Conservation (phyloP, 2,888 invertebrate species). For the Terebella lapidaria region DNA sequence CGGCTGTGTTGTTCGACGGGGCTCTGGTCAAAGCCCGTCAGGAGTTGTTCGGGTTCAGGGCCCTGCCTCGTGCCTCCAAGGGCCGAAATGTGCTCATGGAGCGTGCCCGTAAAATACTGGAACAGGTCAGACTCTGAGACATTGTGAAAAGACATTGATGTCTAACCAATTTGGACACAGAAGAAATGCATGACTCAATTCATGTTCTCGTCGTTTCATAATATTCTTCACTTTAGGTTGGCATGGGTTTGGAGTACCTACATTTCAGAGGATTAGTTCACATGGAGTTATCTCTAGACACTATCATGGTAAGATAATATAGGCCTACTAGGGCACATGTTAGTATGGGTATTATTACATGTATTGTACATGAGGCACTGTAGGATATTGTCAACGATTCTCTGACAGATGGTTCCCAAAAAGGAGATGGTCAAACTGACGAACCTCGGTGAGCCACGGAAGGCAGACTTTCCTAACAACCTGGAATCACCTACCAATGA, state of each 20-base stretch:
- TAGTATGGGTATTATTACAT: too few relatives aligned
- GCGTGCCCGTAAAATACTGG: slow-evolving; percentile 13
- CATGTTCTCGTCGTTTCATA: too few relatives aligned
- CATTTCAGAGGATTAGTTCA: slow-evolving; percentile 39
- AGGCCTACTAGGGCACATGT: too few relatives aligned
- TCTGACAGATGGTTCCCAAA: slow-evolving; percentile 7
- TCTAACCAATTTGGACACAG: too few relatives aligned
- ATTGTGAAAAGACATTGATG: background rate
- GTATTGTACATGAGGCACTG: too few relatives aligned
- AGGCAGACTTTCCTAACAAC: slow-evolving; percentile 19
- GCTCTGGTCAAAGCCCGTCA: slow-evolving; percentile 12
- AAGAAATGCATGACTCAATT: too few relatives aligned
- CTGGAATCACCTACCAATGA: slow-evolving; percentile 22
- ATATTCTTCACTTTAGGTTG: slow-evolving; percentile 10
- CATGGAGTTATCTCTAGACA: slow-evolving; percentile 42
- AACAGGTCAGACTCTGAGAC: slow-evolving; percentile 11
- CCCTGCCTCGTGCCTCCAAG: slow-evolving; percentile 11
- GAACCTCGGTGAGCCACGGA: slow-evolving; percentile 29
- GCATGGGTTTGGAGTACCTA: slow-evolving; percentile 30
- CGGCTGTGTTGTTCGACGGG: slow-evolving; percentile 14
- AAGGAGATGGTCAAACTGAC: slow-evolving; percentile 16
- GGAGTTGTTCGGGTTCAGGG: slow-evolving; percentile 18
- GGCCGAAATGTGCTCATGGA: slow-evolving; percentile 17
- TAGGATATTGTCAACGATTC: too few relatives aligned
- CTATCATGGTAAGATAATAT: slow-evolving; percentile 40